phyloP scores from a whole-genome alignment of 2,888 invertebrate genomes.

The Auanema sp. region DNA sequence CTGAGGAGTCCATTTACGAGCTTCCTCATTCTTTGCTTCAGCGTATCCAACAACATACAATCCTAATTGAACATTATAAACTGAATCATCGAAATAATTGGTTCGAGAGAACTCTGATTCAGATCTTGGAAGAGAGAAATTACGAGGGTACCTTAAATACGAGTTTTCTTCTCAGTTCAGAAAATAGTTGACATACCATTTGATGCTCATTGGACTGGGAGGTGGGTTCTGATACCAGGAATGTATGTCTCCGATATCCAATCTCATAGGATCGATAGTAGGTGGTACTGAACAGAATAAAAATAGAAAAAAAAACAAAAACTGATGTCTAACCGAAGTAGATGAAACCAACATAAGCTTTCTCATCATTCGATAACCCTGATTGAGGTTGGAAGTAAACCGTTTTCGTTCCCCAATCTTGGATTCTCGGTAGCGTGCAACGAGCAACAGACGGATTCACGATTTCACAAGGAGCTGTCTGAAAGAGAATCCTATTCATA shows the following conservation, averaged over 20 bases:
- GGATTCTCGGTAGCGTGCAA: slow-evolving; percentile 34
- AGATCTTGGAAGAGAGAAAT: slow-evolving; percentile 16
- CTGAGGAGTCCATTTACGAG: slow-evolving; percentile 52
- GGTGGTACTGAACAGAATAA: slow-evolving; percentile 50
- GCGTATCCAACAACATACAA: slow-evolving; percentile 55
- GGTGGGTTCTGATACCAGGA: slow-evolving; percentile 55
- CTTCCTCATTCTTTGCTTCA: slow-evolving; percentile 47
- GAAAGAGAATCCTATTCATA: slow-evolving; percentile 3
- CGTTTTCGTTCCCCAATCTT: slow-evolving; percentile 44
- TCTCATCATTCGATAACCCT: slow-evolving; percentile 30
- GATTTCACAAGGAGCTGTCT: slow-evolving; percentile 32
- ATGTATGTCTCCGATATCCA: slow-evolving; percentile 55
- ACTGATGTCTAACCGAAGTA: slow-evolving; percentile 50
- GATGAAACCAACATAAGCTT: slow-evolving; percentile 55
- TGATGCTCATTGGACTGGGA: slow-evolving; percentile 44
- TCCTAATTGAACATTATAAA: slow-evolving; percentile 51
- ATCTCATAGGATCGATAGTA: slow-evolving; percentile 57
- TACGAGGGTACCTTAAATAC: slow-evolving; percentile 22
- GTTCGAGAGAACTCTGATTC: slow-evolving; percentile 21
- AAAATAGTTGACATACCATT: slow-evolving; percentile 58
- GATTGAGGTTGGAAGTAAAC: slow-evolving; percentile 41
- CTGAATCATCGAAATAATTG: slow-evolving; percentile 36
- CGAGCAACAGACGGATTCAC: slow-evolving; percentile 40
- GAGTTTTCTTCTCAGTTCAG: slow-evolving; percentile 30
- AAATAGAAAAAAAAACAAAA: slow-evolving; percentile 11